A percentile compares a stretch with the other conserved stretches of the same genome.
phyloP scores from a whole-genome alignment of 2,113 vertebrate genomes.

The Tragelaphus scriptus region DNA sequence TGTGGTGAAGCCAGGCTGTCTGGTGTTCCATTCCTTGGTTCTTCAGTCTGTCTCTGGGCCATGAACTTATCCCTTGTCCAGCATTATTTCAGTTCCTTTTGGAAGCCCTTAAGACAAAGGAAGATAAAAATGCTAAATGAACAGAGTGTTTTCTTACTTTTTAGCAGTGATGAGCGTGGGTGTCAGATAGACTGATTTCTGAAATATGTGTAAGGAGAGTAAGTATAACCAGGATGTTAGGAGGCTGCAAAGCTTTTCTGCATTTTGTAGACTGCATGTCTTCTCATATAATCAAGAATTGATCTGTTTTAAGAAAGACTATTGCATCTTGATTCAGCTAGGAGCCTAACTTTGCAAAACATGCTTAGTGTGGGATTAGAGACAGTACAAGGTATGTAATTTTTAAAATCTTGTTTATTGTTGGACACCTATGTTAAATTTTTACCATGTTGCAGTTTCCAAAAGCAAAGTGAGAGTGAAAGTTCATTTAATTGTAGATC shows the following conservation, averaged over 20 bases:
- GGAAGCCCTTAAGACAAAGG: conserved; percentile 13
- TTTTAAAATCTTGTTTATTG: conserved; percentile 34
- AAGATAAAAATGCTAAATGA: conserved; percentile 26
- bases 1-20: neutral
- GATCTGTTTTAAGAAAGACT: conserved; percentile 9
- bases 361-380: neutral
- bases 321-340: neutral
- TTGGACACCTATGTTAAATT: neutral
- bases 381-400: neutral
- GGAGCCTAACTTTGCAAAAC: conserved; percentile 9
- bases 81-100: conserved; percentile 24
- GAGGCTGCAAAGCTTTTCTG: neutral
- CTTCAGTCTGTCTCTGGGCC: neutral
- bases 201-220: conserved; percentile 20
- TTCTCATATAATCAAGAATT: neutral
- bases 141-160: conserved; percentile 36
- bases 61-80: neutral
- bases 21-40: conserved; percentile 12
- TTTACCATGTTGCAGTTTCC: neutral
- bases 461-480: neutral
- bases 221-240: conserved; percentile 9
- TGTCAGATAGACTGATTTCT: conserved; percentile 41
- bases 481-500: neutral
- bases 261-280: neutral
- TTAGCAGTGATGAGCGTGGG: neutral